These are phyloP conservation scores for Vanacampus margaritifer DNA, from an alignment of 2,113 vertebrate genomes.

Conservation along the genomic window DNA sequence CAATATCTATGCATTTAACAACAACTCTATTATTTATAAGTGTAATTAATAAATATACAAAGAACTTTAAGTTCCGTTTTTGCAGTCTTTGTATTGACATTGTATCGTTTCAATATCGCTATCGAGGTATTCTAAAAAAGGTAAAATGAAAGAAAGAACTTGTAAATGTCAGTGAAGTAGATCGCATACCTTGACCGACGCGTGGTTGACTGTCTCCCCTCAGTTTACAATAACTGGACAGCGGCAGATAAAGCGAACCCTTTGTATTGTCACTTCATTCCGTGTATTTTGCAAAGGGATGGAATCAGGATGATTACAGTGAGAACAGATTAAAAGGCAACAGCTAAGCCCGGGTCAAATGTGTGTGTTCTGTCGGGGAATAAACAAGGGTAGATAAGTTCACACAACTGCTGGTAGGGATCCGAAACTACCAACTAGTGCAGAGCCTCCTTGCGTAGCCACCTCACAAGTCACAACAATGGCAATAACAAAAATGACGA, in stretches of 20 bases:
- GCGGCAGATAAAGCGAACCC: neutral
- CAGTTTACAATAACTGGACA: conserved; percentile 12
- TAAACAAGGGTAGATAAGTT: neutral
- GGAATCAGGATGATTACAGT: neutral
- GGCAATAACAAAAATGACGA: neutral
- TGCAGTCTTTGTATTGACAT: neutral
- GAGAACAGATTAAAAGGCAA: neutral
- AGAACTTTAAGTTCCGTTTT: neutral
- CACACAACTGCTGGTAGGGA: neutral
- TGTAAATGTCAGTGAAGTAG: neutral
- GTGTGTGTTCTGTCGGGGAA: neutral
- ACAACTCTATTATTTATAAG: neutral
- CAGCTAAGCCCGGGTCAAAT: neutral
- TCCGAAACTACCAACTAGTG: neutral
- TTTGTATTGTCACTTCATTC: conserved; percentile 5
- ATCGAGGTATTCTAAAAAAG: neutral
- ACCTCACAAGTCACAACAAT: neutral
- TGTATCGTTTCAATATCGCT: neutral
- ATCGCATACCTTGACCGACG: neutral
- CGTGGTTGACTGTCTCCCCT: neutral
- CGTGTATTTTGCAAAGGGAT: neutral
- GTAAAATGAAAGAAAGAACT: neutral
- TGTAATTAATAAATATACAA: neutral
- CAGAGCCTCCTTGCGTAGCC: neutral
- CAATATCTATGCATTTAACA: no score